A percentile compares a stretch with the other conserved stretches of the same genome.
Conservation (phyloP, 2,888 invertebrate genomes). For the Carabus problematicus region DNA sequence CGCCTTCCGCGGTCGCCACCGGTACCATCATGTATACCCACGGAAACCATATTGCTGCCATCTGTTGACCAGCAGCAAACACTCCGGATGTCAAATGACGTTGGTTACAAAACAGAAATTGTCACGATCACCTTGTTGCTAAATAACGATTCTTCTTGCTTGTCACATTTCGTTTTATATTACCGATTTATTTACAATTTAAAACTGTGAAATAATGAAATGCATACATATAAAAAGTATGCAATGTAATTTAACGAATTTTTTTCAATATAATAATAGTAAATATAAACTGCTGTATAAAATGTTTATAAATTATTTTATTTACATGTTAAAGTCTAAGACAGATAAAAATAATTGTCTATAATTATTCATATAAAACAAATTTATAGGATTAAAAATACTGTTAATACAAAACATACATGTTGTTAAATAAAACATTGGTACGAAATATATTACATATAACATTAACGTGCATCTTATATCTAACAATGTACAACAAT, state of each 20-base stretch:
- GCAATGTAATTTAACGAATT: constrained; percentile 17
- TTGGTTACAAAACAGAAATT: no score
- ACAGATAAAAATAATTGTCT: constrained; percentile 34
- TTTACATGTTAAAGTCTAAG: constrained; percentile 27
- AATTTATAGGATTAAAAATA: neutral
- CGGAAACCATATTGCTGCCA: neutral
- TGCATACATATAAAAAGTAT: neutral
- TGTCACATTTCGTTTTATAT: neutral
- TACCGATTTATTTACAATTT: neutral
- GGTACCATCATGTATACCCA: neutral
- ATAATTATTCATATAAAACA: constrained; percentile 13
- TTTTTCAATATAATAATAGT: neutral
- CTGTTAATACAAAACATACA: constrained; percentile 27
- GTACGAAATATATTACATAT: constrained; percentile 4
- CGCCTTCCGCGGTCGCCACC: constrained; percentile 7
- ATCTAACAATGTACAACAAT: constrained; percentile 30
- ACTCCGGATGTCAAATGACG: neutral
- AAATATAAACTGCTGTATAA: neutral
- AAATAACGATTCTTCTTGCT: neutral
- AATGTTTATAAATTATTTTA: constrained; percentile 29
- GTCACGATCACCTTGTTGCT: no score
- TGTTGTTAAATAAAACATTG: no score
- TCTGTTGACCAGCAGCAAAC: neutral
- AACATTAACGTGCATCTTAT: constrained; percentile 30
- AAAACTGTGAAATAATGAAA: no score